Base-by-base conservation (phyloP, 2,888 invertebrate species). In the Agrotis puta region DNA sequence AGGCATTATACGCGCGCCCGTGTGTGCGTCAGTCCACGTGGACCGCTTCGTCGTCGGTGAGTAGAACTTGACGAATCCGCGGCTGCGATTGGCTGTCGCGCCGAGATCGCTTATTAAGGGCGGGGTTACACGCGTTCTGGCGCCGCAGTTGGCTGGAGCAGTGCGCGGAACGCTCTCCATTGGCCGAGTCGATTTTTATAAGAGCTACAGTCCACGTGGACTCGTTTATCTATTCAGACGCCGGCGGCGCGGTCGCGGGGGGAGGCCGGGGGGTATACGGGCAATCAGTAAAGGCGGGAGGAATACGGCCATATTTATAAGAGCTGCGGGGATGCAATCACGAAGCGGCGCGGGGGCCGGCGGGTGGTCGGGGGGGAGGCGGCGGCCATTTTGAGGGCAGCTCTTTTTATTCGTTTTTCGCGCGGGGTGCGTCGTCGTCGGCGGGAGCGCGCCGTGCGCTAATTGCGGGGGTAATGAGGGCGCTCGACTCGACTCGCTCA, bases 381-480 rank as follows among this genome's bases (percentile, higher is more conserved):
- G 97, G 97, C 97, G 97, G 97, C 97, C 97, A 97, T 97, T 97
- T 97, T 97, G 97, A 97, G 97, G 97, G 97, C 97, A 97, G 97
- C 97, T 97, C 97, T 96, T 96, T 96, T 96, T 95, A 95, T 97
- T 96, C 96, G 96, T 96, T 96, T 96, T 95, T 95, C 94, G 95
- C 95, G 95, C 95, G 94, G 95, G 95, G 95, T 94, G 95, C 95
- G 95, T 94, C 94, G 94, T 91, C 94, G 94, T 89, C 90, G 91
- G 92, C 94, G 93, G 94, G 94, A 93, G 94, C 93, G 91, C 94
- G 93, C 93, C 94, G 94, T 92, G 95, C 95, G 95, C 96, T 96
- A 96, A 96, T 96, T 96, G 95, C 95, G 95, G 95, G 95, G 94
- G 95, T 95, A 95, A 95, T 95, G 95, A 95, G 95, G 95, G 94